phyloP scores from a whole-genome alignment of 2,797 vertebrate species.

The Acrossocheilus wenchowensis region DNA sequence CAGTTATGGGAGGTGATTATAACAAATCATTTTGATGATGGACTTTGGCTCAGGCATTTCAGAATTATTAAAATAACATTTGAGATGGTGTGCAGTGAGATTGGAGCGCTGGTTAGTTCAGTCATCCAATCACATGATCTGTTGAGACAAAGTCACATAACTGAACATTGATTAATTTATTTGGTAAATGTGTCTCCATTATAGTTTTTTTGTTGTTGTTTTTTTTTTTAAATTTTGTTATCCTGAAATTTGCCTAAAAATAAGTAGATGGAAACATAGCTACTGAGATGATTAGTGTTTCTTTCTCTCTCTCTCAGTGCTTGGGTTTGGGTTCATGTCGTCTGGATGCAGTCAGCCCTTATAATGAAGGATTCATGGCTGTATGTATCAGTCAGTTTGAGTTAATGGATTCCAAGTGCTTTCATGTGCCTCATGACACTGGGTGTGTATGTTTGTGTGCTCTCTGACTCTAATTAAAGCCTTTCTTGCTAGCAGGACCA shows the following conservation, averaged over 20 bases:
- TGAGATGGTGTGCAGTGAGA: neutral
- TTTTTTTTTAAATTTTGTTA: too few species aligned
- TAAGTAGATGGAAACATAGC: neutral
- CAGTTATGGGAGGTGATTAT: neutral
- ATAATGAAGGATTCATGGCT: neutral
- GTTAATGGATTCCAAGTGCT: slow-evolving; percentile 17
- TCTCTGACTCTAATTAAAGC: neutral
- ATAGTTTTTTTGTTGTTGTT: too few species aligned
- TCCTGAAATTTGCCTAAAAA: neutral
- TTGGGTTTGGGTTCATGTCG: neutral
- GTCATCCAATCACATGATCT: neutral
- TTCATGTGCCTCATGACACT: slow-evolving; percentile 32
- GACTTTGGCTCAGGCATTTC: neutral
- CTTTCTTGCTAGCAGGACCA: slow-evolving; percentile 19
- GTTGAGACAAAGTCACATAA: neutral
- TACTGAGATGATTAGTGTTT: neutral
- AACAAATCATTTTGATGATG: neutral
- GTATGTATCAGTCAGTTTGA: slow-evolving; percentile 21
- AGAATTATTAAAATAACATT: neutral
- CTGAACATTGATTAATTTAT: neutral
- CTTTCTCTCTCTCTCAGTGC: neutral
- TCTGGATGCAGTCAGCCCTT: neutral
- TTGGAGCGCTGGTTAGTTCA: too few species aligned
- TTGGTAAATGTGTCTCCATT: neutral
- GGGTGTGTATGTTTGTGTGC: slow-evolving; percentile 25